These are phyloP conservation scores for Eupithecia inturbata DNA, from an alignment of 2,888 invertebrate species.

Conservation along the genomic window DNA sequence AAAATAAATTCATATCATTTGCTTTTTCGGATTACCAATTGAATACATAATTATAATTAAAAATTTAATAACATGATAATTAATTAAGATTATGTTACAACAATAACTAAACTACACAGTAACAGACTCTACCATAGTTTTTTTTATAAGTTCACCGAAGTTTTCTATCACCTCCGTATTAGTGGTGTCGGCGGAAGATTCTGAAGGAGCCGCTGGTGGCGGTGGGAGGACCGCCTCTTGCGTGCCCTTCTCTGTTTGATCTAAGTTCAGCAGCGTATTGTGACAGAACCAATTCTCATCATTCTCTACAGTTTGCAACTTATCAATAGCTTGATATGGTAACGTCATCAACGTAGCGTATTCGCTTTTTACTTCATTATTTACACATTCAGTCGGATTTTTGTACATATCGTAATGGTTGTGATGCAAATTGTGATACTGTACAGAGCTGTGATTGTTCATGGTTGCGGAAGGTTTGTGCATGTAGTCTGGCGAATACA, in stretches of 20 bases:
- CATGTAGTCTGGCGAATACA: slow-evolving; percentile 76
- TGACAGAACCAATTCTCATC: slow-evolving; percentile 82
- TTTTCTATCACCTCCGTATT: slow-evolving; percentile 85
- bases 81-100: slow-evolving; percentile 73
- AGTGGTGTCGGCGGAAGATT: slow-evolving; percentile 55
- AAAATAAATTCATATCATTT: slow-evolving; percentile 35
- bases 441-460: slow-evolving; percentile 65
- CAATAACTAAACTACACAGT: slow-evolving; percentile 87
- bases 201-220: slow-evolving; percentile 50
- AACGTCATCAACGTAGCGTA: slow-evolving; percentile 88
- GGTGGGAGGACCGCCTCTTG: slow-evolving; percentile 58
- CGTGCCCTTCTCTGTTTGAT: slow-evolving; percentile 68
- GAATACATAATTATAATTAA: slow-evolving; percentile 75
- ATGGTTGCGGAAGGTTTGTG: slow-evolving; percentile 66
- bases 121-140: slow-evolving; percentile 95
- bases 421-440: slow-evolving; percentile 68
- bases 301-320: slow-evolving; percentile 86
- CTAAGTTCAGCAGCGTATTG: slow-evolving; percentile 71
- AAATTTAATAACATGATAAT: slow-evolving; percentile 77
- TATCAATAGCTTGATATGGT: slow-evolving; percentile 85
- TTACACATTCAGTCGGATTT: slow-evolving; percentile 67
- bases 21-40: slow-evolving; percentile 58
- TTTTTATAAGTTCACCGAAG: slow-evolving; percentile 96
- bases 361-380: slow-evolving; percentile 78
- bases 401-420: slow-evolving; percentile 77